phyloP scores from a whole-genome alignment of 2,113 vertebrate species.

The Chrysemys picta region DNA sequence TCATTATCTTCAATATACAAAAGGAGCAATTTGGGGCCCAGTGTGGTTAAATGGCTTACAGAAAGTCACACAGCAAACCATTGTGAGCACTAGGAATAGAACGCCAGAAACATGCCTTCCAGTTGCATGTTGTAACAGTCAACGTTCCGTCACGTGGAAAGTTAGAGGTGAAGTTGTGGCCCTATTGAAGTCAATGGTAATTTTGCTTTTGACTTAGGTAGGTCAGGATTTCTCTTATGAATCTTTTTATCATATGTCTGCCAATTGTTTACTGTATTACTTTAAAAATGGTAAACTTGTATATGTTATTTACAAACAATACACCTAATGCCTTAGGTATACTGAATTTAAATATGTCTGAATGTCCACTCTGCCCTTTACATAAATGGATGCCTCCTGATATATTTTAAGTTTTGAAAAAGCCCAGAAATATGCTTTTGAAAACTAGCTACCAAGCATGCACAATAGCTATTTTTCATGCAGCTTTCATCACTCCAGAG shows the following conservation, averaged over 20 bases:
- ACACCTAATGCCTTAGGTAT: not conserved
- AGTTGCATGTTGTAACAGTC: not conserved
- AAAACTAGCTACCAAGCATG: slow-evolving; percentile 57
- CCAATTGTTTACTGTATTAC: not conserved
- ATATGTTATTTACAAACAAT: not conserved
- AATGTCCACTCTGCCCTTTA: slow-evolving; percentile 19
- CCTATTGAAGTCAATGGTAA: not conserved
- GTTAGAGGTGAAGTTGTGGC: not conserved
- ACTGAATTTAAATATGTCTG: slow-evolving; percentile 14
- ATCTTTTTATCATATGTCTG: not conserved
- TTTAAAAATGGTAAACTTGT: not conserved
- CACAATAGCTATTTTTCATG: slow-evolving; percentile 69
- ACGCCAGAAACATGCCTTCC: not conserved
- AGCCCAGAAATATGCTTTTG: slow-evolving; percentile 36
- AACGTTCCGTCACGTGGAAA: not conserved
- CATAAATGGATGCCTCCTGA: slow-evolving; percentile 57
- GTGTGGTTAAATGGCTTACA: not conserved
- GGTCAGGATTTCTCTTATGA: not conserved
- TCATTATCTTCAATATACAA: not conserved
- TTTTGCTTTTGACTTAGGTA: not conserved
- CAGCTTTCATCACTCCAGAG: slow-evolving; percentile 70
- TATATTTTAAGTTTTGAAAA: slow-evolving; percentile 63
- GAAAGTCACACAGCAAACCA: not conserved
- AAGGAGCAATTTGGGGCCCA: not conserved
- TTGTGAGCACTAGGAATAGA: not conserved